Base-by-base conservation (phyloP, 2,888 invertebrate genomes). In the Heteromurus nitidus region DNA sequence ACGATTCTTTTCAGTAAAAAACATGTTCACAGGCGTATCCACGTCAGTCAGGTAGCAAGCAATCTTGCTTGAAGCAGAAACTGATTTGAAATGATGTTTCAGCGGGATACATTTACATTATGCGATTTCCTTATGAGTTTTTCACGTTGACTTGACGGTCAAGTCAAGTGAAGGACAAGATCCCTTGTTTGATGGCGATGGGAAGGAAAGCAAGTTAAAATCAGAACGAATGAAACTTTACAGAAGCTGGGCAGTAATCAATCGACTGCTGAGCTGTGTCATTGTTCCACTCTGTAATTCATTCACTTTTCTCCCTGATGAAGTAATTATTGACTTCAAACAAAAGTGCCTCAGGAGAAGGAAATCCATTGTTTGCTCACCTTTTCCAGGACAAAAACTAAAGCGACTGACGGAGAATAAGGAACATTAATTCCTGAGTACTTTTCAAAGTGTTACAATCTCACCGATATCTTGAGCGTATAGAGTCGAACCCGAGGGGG, bases 201-300 rank as follows among this genome's bases (percentile, higher is more conserved):
- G 42, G 64, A 36, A 50, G 18, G 20, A 28, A 28, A 47, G 65
- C 30, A 47, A 72, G 73, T 75, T n/a, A n/a, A n/a, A n/a, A n/a
- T n/a, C n/a, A n/a, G n/a, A n/a, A n/a, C n/a, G n/a, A n/a, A n/a
- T n/a, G n/a, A n/a, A n/a, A n/a, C n/a, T n/a, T n/a, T n/a, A n/a
- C n/a, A n/a, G n/a, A n/a, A 81, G 75, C 81, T 36, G 69, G 50
- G 31, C 65, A 75, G 81, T 70, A 68, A 81, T 81, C 81, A 81
- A 44, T 75, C 74, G 11, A 81, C 81, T 62, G 75, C 81, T 81
- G 81, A 13, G 81, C 47, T 53, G 60, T 67, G 47, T 58, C 80
- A 80, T 80, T 80, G 72, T 80, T 74, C 47, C 47, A 58, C 20
- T 28, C n/a, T n/a, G 36, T 22, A 62, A 62, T 55, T 55, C 44